Conservation (phyloP, 30 jellyfish, hydroid and myxozoan species). For the Cassiopea andromeda region DNA sequence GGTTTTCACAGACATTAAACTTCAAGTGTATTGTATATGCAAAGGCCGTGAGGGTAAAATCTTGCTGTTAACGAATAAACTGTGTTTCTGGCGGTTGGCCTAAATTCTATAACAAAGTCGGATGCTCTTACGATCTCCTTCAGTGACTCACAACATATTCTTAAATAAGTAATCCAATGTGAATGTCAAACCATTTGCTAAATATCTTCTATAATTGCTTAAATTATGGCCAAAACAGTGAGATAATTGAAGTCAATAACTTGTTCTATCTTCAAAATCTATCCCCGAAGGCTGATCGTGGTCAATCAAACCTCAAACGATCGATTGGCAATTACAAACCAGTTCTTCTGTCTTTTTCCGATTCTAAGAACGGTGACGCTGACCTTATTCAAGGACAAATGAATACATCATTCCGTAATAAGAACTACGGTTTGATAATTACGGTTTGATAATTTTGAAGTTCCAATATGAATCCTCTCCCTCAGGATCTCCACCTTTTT, state of each 20-base stretch:
- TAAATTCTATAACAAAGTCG: not conserved
- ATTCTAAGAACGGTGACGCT: too few species aligned
- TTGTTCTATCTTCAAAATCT: not conserved
- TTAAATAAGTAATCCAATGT: not conserved
- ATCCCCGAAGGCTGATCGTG: not conserved
- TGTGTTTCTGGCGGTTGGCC: not conserved
- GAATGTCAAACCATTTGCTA: not conserved
- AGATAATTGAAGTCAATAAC: not conserved
- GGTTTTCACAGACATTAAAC: slow-evolving; percentile 24
- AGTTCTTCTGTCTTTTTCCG: slow-evolving; percentile 5
- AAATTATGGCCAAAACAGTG: not conserved
- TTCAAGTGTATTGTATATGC: not conserved
- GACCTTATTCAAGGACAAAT: too few species aligned
- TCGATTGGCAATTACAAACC: not conserved
- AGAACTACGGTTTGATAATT: too few species aligned
- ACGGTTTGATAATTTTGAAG: too few species aligned
- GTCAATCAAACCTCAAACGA: not conserved
- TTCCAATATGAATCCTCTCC: not conserved
- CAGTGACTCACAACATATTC: not conserved
- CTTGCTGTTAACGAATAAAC: not conserved
- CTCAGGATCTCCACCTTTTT: slow-evolving; percentile 7
- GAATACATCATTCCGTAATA: too few species aligned
- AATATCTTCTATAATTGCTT: not conserved
- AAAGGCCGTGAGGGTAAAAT: not conserved
- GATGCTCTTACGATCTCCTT: not conserved